Evolutionary conservation across 2,113 vertebrate genomes (phyloP).

Genomic region (Sphyrna mokarran): DNA sequence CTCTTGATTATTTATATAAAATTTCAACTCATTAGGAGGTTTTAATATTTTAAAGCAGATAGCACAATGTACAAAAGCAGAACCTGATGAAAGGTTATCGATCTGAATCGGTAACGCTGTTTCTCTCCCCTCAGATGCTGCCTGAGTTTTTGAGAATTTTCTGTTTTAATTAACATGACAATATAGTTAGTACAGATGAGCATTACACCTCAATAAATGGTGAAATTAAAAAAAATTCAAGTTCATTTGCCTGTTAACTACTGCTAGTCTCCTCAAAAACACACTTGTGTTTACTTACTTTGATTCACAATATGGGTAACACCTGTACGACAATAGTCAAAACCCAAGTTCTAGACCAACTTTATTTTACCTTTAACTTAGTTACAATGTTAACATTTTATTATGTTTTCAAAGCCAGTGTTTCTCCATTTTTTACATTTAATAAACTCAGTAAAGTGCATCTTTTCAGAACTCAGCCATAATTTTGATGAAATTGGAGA

Average conservation of each 20-base stretch:
- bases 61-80: background rate
- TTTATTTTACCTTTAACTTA: background rate
- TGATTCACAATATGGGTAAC: background rate
- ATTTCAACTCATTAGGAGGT: background rate
- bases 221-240: too few relatives aligned
- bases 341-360: background rate
- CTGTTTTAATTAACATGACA: background rate
- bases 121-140: background rate
- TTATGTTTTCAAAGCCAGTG: background rate
- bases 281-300: background rate
- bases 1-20: background rate
- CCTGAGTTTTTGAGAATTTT: background rate
- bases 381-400: background rate
- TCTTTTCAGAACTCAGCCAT: background rate
- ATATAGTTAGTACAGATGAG: background rate
- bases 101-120: background rate
- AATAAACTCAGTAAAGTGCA: background rate
- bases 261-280: background rate
- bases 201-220: background rate
- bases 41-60: background rate
- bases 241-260: background rate
- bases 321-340: background rate
- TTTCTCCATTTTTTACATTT: background rate
- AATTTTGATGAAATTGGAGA: background rate
- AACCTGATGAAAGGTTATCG: background rate